These are phyloP conservation scores for Cataglyphis albicans DNA, from an alignment of 2,888 invertebrate species.

Conservation along the genomic window DNA sequence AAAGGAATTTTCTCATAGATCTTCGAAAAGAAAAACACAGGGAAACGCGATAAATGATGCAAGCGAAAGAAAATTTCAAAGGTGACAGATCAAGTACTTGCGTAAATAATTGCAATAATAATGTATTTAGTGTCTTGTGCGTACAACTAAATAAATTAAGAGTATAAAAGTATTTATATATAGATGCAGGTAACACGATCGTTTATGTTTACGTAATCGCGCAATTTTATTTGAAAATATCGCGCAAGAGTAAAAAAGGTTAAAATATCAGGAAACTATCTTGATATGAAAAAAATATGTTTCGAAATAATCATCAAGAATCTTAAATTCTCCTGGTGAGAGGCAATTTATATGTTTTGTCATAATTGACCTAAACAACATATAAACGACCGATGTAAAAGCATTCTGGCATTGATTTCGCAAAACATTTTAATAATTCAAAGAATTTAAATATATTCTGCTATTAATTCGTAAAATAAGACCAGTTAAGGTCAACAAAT, in stretches of 20 bases:
- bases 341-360: slow-evolving; percentile 5
- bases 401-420: background rate
- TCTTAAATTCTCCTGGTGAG: slow-evolving; percentile 15
- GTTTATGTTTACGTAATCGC: slow-evolving; percentile 33
- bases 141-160: slow-evolving; percentile 13
- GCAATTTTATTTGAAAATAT: background rate
- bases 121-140: background rate
- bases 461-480: background rate
- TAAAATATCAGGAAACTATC: slow-evolving; percentile 42
- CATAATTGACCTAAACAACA: background rate
- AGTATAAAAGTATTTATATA: background rate
- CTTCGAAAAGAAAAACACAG: slow-evolving; percentile 4
- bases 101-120: slow-evolving; percentile 2
- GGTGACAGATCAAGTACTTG: background rate
- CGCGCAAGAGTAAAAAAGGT: background rate
- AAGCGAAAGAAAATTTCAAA: slow-evolving; percentile 42
- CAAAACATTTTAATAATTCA: background rate
- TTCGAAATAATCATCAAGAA: slow-evolving; percentile 43
- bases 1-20: background rate
- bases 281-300: slow-evolving; percentile 8
- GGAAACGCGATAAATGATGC: background rate
- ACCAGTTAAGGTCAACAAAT: background rate
- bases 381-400: background rate
- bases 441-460: slow-evolving; percentile 2
- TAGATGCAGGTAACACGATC: slow-evolving; percentile 11